Evolutionary conservation across 2,113 vertebrate species (phyloP).

Genomic region (Macrotis lagotis): DNA sequence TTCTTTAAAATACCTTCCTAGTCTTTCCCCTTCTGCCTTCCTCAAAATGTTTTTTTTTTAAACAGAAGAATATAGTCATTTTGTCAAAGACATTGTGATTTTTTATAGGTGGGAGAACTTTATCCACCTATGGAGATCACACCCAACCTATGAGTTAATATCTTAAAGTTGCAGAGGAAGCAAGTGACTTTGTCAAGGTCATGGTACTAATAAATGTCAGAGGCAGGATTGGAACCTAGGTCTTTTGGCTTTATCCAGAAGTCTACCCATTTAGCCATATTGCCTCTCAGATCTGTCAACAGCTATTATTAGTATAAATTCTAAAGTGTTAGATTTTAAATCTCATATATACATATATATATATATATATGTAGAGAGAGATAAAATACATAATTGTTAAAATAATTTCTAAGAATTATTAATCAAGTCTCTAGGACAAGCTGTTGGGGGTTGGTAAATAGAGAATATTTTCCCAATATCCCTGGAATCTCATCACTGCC

Average conservation of each 20-base stretch:
- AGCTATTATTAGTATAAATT: background rate
- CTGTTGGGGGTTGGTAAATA: background rate
- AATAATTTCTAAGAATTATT: background rate
- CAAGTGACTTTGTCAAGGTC: background rate
- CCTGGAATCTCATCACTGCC: background rate
- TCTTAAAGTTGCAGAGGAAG: background rate
- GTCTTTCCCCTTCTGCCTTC: background rate
- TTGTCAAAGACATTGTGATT: background rate
- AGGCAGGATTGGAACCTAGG: background rate
- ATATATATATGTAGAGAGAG: no score
- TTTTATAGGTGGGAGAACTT: background rate
- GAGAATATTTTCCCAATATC: background rate
- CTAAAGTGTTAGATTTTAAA: background rate
- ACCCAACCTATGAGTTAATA: background rate
- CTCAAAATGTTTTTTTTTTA: background rate
- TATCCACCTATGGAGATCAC: background rate
- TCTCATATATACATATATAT: no score
- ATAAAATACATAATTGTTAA: no score
- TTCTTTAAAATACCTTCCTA: background rate
- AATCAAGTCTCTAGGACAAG: background rate
- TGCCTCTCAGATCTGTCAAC: background rate
- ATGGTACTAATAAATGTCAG: background rate
- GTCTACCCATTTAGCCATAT: background rate
- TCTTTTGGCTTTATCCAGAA: background rate
- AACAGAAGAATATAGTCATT: background rate